Base-by-base conservation (phyloP, 2,797 vertebrate genomes). In the Eospalax fontanierii region DNA sequence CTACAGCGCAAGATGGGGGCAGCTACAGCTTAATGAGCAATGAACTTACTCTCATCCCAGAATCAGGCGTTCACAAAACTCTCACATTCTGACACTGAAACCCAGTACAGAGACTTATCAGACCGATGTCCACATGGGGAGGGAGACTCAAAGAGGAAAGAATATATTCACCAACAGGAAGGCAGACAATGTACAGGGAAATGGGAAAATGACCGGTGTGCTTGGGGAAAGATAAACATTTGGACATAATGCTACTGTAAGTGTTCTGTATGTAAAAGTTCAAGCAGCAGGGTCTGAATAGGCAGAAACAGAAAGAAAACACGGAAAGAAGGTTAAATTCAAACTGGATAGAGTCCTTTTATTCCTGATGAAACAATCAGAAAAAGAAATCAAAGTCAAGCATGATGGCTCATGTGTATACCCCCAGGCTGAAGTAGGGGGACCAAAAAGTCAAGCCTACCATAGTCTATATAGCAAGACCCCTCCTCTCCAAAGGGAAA, bases 291-390 rank as follows among this genome's bases (percentile, higher is more conserved):
- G 21, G 12, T 22, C 28, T 18, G 38, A 7, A 10, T 7, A 86
- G 43, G 18, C 86, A 2, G 9, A 26, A 61, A 71, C 35, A 54
- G 6, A 85, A 10, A 71, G 30, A 28, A 21, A 57, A 74, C 38
- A 82, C 4, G 28, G n/a, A 91, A 74, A 93, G n/a, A n/a, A 94
- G 87, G 9, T 83, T 68, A 57, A 75, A 81, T 70, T 28, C 59
- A 84, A 30, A 71, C 30, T 43, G 12, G 19, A 30, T 38, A 30
- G 2, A 10, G 35, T 7, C 26, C 2, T 33, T 21, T 30, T 33
- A 26, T 59, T 38, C 50, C 35, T 70, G 15, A 86, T 21, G 9
- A 71, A 73, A 22, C n/a, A 30, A 70, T 19, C 18, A 40, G 68
- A 61, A 59, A 73, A 33, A 61, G 35, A 43, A 9, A 61, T 0